Percentiles rank a stretch among this genome's conserved stretches.
phyloP scores from a whole-genome alignment of 2,888 invertebrate genomes.

The Neria commutata region DNA sequence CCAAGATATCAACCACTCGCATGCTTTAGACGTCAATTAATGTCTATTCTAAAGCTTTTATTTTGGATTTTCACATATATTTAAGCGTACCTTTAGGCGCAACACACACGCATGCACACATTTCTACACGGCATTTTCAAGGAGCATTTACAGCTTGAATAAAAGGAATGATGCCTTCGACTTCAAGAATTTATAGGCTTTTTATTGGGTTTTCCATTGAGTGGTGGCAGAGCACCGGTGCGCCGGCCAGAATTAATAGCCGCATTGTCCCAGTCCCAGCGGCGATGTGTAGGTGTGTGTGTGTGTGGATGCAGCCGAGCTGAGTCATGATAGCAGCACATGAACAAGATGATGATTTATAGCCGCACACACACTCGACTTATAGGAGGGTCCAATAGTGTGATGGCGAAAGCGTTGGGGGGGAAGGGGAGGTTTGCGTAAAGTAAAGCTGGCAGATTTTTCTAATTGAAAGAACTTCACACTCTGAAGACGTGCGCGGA shows the following conservation, averaged over 20 bases:
- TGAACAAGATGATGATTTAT: too few species aligned
- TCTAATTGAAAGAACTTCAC: slow-evolving; percentile 1
- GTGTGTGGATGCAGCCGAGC: too few species aligned
- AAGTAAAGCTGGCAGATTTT: not conserved
- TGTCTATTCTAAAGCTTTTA: not conserved
- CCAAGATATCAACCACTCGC: too few species aligned
- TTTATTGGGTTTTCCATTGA: slow-evolving; percentile 48
- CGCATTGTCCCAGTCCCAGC: too few species aligned
- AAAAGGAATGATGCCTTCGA: too few species aligned
- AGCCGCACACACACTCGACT: too few species aligned
- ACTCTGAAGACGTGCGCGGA: too few species aligned
- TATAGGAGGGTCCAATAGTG: too few species aligned
- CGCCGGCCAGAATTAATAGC: not conserved
- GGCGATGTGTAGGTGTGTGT: too few species aligned
- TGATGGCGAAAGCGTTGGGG: not conserved
- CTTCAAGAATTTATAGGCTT: slow-evolving; percentile 52
- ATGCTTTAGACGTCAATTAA: not conserved
- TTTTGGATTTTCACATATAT: not conserved
- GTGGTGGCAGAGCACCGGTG: not conserved
- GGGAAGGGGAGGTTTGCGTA: not conserved
- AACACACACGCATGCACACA: not conserved
- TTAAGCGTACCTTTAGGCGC: slow-evolving; percentile 2
- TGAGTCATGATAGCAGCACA: too few species aligned
- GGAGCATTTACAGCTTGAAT: not conserved
- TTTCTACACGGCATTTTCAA: not conserved